Base-by-base conservation (phyloP, 2,113 vertebrate species). In the Lophotis ruficrista region DNA sequence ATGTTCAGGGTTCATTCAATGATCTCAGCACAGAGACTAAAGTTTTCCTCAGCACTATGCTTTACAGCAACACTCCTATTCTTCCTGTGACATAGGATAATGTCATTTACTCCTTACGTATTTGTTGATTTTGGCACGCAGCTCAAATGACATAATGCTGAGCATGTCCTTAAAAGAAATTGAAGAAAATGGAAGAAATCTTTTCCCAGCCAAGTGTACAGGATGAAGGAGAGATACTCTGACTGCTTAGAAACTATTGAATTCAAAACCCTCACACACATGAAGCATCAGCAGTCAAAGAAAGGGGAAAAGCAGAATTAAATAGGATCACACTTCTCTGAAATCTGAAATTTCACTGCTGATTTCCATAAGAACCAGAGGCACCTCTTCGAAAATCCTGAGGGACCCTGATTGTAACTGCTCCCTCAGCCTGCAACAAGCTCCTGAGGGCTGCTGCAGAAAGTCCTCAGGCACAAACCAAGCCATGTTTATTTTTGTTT, bases 361-460 rank as follows among this genome's bases (percentile, higher is more conserved):
- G 31, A 53, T 85, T 88, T 82, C 65, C 31, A 0, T 30, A 45
- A n/a, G 45, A 93, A 79, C 12, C 30, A 69, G 70, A 53, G 54
- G 37, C 7, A 16, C 2, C 7, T 69, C n/a, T 93, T 51, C 31
- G 73, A 91, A 89, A 93, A 79, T 69, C n/a, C 50, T 43, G 54
- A 48, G 30, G 22, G 45, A 31, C 12, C 9, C 17, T 10, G n/a
- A 23, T 5, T 22, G 12, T 12, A 61, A 43, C 10, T 5, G 4
- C 41, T 53, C 18, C n/a, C 10, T 69, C 31, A 58, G 31, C 16
- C 31, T n/a, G 8, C 0, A 0, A 18, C 57, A 77, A 2, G 48
- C 13, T 64, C 50, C 28, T 6, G 7, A 47, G 15, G 6, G 33
- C 35, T 87, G 57, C 12, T 43, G 8, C 31, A 45, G 28, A 73